Evolutionary conservation across 2,888 invertebrate genomes (phyloP).

Genomic region (Apodemia zela): DNA sequence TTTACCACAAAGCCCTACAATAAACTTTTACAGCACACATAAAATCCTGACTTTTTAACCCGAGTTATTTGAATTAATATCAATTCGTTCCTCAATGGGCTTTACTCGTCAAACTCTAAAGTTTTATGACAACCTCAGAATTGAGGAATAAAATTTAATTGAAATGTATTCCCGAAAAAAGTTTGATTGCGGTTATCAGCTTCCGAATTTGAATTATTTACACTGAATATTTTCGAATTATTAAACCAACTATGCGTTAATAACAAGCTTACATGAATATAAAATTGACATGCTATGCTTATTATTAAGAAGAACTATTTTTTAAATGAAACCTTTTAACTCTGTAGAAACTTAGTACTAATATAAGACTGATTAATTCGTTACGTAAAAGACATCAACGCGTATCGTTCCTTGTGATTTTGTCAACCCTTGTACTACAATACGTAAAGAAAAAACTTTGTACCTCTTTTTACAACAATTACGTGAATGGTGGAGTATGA

Average conservation of each 20-base stretch:
- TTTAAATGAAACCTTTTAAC: not conserved
- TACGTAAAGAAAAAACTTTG: no score
- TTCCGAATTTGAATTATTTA: slow-evolving; percentile 79
- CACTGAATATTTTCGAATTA: slow-evolving; percentile 56
- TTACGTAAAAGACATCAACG: slow-evolving; percentile 33
- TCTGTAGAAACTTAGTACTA: no score
- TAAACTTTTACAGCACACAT: slow-evolving; percentile 78
- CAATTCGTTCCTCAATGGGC: slow-evolving; percentile 80
- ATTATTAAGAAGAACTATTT: not conserved
- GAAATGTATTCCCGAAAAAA: slow-evolving; percentile 73
- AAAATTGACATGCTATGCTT: slow-evolving; percentile 5
- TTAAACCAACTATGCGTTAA: slow-evolving; percentile 28
- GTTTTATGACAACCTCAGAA: slow-evolving; percentile 76
- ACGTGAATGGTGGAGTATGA: no score
- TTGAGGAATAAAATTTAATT: slow-evolving; percentile 80
- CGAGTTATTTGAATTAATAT: slow-evolving; percentile 80
- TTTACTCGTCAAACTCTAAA: slow-evolving; percentile 79
- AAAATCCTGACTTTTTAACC: slow-evolving; percentile 81
- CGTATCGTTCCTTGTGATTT: slow-evolving; percentile 9
- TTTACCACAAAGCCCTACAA: slow-evolving; percentile 77
- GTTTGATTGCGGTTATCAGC: slow-evolving; percentile 77
- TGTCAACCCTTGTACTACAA: no score
- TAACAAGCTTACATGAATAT: slow-evolving; percentile 8
- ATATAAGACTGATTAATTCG: not conserved
- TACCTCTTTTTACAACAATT: no score